Evolutionary conservation across 2,888 invertebrate genomes (phyloP), one percentile per base, ranked within the genome.

Genomic region (Hirtodrosophila cameraria): DNA sequence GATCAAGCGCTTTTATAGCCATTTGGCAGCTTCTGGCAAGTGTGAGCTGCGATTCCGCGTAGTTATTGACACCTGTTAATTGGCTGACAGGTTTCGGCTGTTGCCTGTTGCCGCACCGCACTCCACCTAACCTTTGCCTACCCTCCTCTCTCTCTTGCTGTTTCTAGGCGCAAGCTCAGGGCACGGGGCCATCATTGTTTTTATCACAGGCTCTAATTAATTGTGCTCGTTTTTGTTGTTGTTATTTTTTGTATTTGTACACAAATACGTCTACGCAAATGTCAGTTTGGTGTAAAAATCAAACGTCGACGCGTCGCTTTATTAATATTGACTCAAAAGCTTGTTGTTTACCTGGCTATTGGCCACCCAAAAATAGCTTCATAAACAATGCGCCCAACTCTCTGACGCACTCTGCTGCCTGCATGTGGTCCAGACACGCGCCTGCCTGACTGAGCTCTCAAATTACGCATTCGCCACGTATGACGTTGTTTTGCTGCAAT

Each of bases 131-230:
- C 11, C 38, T 23, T 7, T 25, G 52, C 27, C 23, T 4, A 12
- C n/a, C 2, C 2, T 18, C 7, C 1, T 9, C 12, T 2, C 4
- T 2, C 11, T 2, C 3, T 35, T 20, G 43, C 30, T 52, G 55
- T 48, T 35, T 48, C 60, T 45, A 49, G 31, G 23, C 25, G 42
- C 13, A 13, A 1, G 23, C 15, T 46, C 39, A 20, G 12, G 33
- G 39, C 46, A 42, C 45, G 52, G 36, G 45, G 39, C 31, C 31
- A 39, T 43, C 23, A 69, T 72, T 85, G 85, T 85, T 73, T 60
- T 79, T 57, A 60, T 65, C 64, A 48, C 66, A 79, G 85, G 85
- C 89, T 88, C 88, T 89, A 90, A 90, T 90, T 90, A 89, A 88
- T 87, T 87, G 84, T 71, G 75, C 86, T 78, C 87, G 88, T 84